phyloP scores from a whole-genome alignment of 1,140 invertebrate species.

The Procambarus virginalis region DNA sequence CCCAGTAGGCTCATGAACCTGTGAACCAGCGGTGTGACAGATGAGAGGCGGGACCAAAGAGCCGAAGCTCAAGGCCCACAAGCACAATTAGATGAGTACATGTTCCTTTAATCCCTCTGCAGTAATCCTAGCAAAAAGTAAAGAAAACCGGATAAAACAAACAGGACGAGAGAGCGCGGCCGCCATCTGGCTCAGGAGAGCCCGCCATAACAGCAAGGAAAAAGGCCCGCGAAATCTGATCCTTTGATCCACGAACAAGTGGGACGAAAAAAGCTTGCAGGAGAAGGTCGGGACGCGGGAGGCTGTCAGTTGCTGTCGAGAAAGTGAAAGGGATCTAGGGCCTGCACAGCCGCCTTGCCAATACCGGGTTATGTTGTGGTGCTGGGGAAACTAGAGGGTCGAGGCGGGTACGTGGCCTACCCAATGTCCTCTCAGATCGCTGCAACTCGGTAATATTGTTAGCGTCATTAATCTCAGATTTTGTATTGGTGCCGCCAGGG shows the following conservation, averaged over 20 bases:
- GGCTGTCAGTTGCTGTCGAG: conserved; percentile 31
- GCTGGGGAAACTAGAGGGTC: background rate
- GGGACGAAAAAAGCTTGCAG: background rate
- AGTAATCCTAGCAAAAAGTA: background rate
- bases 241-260: conserved; percentile 19
- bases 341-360: background rate
- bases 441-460: background rate
- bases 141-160: background rate
- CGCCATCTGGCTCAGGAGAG: background rate
- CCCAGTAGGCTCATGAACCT: no score
- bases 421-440: background rate
- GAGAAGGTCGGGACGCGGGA: background rate
- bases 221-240: conserved; percentile 8
- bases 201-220: background rate
- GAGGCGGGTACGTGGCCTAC: no score
- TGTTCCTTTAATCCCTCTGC: conserved; percentile 15
- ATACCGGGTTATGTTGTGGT: conserved; percentile 31
- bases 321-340: conserved; percentile 43
- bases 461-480: no score
- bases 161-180: background rate
- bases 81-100: background rate
- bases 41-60: no score
- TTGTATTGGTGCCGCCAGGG: no score
- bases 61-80: background rate
- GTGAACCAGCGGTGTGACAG: no score